Percentiles rank a stretch among this genome's conserved stretches.
These are phyloP conservation scores for Aromia moschata DNA, from an alignment of 2,888 invertebrate genomes.

Conservation along the genomic window DNA sequence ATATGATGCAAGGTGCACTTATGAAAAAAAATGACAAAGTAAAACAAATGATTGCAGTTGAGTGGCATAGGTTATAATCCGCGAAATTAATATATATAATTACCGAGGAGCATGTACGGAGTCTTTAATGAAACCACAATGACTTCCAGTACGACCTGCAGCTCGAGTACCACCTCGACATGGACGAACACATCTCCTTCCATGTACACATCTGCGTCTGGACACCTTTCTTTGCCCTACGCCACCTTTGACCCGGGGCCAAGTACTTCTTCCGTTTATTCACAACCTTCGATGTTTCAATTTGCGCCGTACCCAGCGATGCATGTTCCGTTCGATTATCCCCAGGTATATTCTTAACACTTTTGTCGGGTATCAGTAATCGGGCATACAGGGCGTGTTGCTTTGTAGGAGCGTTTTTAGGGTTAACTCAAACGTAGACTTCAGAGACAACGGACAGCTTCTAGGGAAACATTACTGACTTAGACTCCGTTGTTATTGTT, in stretches of 20 bases:
- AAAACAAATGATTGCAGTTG: slow-evolving; percentile 34
- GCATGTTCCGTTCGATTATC: slow-evolving; percentile 57
- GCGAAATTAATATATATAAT: slow-evolving; percentile 36
- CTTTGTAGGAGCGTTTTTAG: no score
- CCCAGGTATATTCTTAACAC: slow-evolving; percentile 48
- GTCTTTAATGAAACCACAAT: slow-evolving; percentile 33
- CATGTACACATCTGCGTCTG: slow-evolving; percentile 38
- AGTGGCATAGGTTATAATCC: slow-evolving; percentile 35
- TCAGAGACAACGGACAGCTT: no score
- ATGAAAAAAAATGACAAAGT: slow-evolving; percentile 33
- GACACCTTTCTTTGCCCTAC: slow-evolving; percentile 44
- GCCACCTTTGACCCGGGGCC: slow-evolving; percentile 52
- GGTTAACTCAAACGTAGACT: no score
- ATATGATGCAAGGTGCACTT: slow-evolving; percentile 37
- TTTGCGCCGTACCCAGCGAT: slow-evolving; percentile 53
- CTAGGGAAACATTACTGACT: no score
- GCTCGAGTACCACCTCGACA: slow-evolving; percentile 31
- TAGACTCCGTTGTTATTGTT: no score
- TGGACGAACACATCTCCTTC: slow-evolving; percentile 32
- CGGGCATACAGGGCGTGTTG: no score
- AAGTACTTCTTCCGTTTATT: slow-evolving; percentile 48
- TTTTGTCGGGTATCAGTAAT: no score
- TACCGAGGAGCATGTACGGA: slow-evolving; percentile 33
- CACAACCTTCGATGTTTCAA: slow-evolving; percentile 51
- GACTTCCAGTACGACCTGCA: slow-evolving; percentile 29